Conservation (phyloP, 2,888 invertebrate species). For the Pachymerium ferrugineum region DNA sequence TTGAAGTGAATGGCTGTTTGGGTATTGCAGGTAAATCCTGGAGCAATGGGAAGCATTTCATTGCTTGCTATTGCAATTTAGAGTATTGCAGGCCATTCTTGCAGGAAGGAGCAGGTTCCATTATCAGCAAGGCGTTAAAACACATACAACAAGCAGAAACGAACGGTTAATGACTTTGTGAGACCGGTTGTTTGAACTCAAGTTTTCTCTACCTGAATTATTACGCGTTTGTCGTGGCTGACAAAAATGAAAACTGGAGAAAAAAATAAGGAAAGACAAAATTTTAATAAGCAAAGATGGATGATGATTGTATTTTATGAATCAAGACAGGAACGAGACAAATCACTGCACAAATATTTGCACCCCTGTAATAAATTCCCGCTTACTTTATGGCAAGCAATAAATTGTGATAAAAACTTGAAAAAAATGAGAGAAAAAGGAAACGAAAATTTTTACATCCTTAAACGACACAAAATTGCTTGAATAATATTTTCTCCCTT, state of each 20-base stretch:
- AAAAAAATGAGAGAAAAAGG: not conserved
- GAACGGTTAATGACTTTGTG: too few relatives aligned
- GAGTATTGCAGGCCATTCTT: too few relatives aligned
- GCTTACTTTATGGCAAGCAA: not conserved
- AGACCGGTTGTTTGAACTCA: not conserved
- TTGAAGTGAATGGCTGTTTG: too few relatives aligned
- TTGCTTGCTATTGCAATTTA: too few relatives aligned
- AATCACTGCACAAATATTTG: conserved; percentile 1
- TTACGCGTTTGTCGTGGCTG: not conserved
- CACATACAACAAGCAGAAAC: too few relatives aligned
- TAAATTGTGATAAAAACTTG: not conserved
- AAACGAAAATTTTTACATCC: not conserved
- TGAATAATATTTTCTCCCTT: too few relatives aligned
- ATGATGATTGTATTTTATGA: conserved; percentile 10
- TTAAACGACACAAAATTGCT: too few relatives aligned
- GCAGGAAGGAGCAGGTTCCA: too few relatives aligned
- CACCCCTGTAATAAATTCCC: conserved; percentile 3
- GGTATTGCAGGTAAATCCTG: too few relatives aligned
- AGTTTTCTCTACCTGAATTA: not conserved
- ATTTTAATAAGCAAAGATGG: conserved; percentile 7
- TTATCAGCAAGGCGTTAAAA: too few relatives aligned
- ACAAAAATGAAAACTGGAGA: not conserved
- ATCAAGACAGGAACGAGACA: not conserved
- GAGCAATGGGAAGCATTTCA: too few relatives aligned
- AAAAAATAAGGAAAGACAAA: not conserved